Percentiles rank a stretch among this genome's conserved stretches.
phyloP scores from a whole-genome alignment of 2,888 invertebrate genomes.

The Caenorhabditis macrosperma region DNA sequence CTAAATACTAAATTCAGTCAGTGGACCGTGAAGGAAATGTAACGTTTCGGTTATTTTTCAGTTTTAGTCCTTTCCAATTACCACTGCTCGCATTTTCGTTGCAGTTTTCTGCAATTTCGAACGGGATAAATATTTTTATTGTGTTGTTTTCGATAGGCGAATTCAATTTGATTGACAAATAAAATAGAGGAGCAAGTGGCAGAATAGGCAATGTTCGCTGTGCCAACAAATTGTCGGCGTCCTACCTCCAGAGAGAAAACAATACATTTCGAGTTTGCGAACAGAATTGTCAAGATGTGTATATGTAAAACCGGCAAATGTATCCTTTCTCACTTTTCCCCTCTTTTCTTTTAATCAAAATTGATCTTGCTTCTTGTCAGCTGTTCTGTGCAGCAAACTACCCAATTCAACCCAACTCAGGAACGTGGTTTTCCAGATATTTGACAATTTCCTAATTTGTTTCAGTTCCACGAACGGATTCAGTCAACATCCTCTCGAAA shows the following conservation, averaged over 20 bases:
- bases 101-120: neutral
- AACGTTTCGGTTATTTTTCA: conserved; percentile 19
- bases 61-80: conserved; percentile 20
- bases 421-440: too few relatives aligned
- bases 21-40: neutral
- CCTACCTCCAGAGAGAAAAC: neutral
- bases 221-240: neutral
- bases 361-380: conserved; percentile 14
- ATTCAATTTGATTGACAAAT: conserved; percentile 4
- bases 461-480: too few relatives aligned
- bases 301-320: neutral
- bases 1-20: neutral
- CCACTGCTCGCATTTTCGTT: neutral
- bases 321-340: neutral
- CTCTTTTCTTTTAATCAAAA: conserved; percentile 3
- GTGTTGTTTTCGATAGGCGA: neutral
- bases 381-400: conserved; percentile 4
- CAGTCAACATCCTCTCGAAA: too few relatives aligned
- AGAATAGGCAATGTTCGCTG: neutral
- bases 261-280: neutral
- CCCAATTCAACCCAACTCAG: neutral
- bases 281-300: neutral
- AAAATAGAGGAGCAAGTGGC: neutral
- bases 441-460: too few relatives aligned
- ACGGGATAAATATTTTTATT: neutral